phyloP scores from a whole-genome alignment of 1,140 invertebrate species.

The Cyrtorhinus lividipennis region DNA sequence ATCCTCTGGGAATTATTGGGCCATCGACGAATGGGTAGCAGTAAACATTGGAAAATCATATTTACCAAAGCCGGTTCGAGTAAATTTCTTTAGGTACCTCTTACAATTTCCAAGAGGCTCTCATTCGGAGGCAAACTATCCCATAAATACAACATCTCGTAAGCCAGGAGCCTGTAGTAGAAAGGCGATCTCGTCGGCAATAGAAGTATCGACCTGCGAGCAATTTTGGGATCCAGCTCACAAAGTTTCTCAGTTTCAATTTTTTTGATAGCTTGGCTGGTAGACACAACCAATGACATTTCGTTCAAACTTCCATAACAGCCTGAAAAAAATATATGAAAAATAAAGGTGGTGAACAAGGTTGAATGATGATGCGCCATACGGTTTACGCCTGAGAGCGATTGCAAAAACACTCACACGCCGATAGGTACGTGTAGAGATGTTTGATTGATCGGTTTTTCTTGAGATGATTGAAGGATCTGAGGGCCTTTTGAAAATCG shows the following conservation, averaged over 20 bases:
- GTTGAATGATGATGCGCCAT: too few species aligned
- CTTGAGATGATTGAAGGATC: slow-evolving; percentile 41
- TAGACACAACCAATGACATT: background rate
- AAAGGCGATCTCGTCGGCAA: slow-evolving; percentile 10
- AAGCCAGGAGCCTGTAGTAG: slow-evolving; percentile 37
- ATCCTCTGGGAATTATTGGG: too few species aligned
- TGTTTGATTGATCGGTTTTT: slow-evolving; percentile 50
- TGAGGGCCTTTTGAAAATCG: slow-evolving; percentile 40
- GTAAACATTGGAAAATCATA: too few species aligned
- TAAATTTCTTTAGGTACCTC: too few species aligned
- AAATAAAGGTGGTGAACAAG: too few species aligned
- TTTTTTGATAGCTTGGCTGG: background rate
- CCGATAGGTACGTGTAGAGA: slow-evolving; percentile 53
- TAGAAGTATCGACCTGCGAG: background rate
- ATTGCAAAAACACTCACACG: slow-evolving; percentile 33
- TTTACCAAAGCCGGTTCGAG: too few species aligned
- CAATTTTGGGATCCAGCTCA: background rate
- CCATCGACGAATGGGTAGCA: too few species aligned
- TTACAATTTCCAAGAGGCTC: background rate
- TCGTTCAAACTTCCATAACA: slow-evolving; percentile 7
- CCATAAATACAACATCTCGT: slow-evolving; percentile 58
- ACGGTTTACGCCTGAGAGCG: too few species aligned
- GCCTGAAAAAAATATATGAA: slow-evolving; percentile 11
- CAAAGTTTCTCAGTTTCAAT: background rate
- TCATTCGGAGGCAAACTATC: slow-evolving; percentile 40